Percentiles rank a stretch among this genome's conserved stretches.
These are phyloP conservation scores for Helicorthomorpha holstii DNA, from an alignment of 1,140 invertebrate species.

Conservation along the genomic window DNA sequence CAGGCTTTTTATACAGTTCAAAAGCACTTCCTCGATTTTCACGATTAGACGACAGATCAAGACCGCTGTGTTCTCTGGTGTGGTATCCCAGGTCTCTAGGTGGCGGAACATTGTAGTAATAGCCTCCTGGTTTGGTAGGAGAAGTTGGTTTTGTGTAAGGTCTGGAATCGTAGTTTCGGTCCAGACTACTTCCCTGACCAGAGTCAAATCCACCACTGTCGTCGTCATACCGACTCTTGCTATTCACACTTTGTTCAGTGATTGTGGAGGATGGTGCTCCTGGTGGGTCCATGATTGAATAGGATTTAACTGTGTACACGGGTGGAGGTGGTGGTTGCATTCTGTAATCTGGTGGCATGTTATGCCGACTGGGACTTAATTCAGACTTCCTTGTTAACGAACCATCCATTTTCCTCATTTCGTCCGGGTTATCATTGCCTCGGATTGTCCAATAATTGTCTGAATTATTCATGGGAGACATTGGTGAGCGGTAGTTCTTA, in stretches of 20 bases:
- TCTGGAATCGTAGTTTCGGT: constrained; percentile 22
- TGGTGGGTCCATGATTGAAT: neutral
- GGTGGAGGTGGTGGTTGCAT: constrained; percentile 9
- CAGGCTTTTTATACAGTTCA: constrained; percentile 82
- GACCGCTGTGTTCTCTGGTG: constrained; percentile 33
- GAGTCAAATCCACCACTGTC: constrained; percentile 27
- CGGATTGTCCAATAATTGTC: constrained; percentile 10
- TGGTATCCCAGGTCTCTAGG: constrained; percentile 28
- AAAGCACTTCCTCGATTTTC: constrained; percentile 87
- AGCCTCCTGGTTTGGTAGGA: constrained; percentile 22
- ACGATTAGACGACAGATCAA: constrained; percentile 62
- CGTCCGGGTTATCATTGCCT: neutral
- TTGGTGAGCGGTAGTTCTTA: constrained; percentile 66
- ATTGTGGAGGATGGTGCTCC: constrained; percentile 1
- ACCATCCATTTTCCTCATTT: neutral
- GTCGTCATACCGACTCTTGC: constrained; percentile 14
- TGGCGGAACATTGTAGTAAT: constrained; percentile 40
- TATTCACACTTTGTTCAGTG: constrained; percentile 9
- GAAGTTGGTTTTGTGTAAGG: neutral
- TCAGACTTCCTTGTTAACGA: neutral
- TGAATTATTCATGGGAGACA: neutral
- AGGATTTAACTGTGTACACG: neutral
- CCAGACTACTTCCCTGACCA: constrained; percentile 31
- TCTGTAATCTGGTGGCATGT: constrained; percentile 2
- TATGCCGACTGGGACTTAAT: neutral